A percentile compares a stretch with the other conserved stretches of the same genome.
These are phyloP conservation scores for Phaetusa simplex DNA, from an alignment of 2,113 vertebrate species.

Conservation along the genomic window DNA sequence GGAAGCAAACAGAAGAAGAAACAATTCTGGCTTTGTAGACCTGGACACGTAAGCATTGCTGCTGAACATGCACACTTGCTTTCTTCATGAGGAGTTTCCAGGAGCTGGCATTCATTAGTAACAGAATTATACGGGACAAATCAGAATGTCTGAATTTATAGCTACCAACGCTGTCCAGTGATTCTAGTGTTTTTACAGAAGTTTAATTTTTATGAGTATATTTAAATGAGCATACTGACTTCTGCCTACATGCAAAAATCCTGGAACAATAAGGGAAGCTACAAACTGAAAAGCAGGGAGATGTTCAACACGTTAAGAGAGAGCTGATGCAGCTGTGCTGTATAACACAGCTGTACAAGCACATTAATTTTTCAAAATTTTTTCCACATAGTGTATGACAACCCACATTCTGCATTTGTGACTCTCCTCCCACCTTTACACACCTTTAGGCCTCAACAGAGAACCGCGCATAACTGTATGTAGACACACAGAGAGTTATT, in stretches of 20 bases:
- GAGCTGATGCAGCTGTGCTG: not conserved
- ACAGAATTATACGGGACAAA: not conserved
- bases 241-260: not conserved
- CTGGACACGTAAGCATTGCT: not conserved
- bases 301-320: not conserved
- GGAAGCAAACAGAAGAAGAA: not conserved
- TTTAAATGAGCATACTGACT: not conserved
- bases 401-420: not conserved
- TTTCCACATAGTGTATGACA: not conserved
- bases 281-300: not conserved
- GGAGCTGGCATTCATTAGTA: not conserved
- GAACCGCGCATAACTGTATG: rapidly evolving
- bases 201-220: not conserved
- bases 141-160: not conserved
- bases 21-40: rapidly evolving
- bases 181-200: not conserved
- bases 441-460: not conserved
- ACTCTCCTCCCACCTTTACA: not conserved
- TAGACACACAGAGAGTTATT: not conserved
- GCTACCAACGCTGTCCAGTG: not conserved
- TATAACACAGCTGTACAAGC: not conserved
- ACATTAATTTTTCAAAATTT: not conserved
- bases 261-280: not conserved
- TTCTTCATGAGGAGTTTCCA: not conserved
- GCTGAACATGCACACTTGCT: not conserved